phyloP scores from a whole-genome alignment of 2,797 vertebrate genomes.

The Arnoldichthys spilopterus region DNA sequence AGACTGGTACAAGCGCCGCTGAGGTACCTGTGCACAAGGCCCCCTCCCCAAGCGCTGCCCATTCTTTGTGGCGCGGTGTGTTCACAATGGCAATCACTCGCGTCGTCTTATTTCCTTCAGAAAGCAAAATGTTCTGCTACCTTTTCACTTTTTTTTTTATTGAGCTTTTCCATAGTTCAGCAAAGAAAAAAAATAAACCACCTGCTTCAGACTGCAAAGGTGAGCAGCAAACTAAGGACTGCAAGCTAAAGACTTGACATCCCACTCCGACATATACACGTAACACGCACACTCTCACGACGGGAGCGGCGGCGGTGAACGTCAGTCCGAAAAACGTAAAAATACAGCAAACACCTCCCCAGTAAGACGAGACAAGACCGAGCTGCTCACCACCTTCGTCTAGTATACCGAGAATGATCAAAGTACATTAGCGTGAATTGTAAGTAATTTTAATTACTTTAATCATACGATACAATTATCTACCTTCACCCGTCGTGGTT shows the following conservation, averaged over 20 bases:
- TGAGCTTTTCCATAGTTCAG: conserved; percentile 39
- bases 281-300: not conserved
- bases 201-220: conserved; percentile 2
- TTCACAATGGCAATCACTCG: too few relatives aligned
- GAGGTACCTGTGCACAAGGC: too few relatives aligned
- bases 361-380: conserved; percentile 17
- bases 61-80: too few relatives aligned
- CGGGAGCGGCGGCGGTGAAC: conserved; percentile 31
- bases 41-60: too few relatives aligned
- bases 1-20: too few relatives aligned
- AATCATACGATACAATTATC: conserved; percentile 49
- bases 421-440: conserved; percentile 51
- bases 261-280: not conserved
- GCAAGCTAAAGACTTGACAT: conserved; percentile 4
- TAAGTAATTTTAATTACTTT: conserved; percentile 53
- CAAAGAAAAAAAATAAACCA: not conserved
- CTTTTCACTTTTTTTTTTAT: conserved; percentile 41
- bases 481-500: conserved; percentile 18
- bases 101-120: not conserved
- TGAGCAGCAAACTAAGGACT: conserved; percentile 17
- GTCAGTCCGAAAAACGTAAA: conserved; percentile 9
- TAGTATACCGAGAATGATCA: conserved; percentile 29
- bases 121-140: not conserved
- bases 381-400: conserved; percentile 11
- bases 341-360: conserved; percentile 12